Evolutionary conservation across 2,113 vertebrate species (phyloP), one percentile per base, ranked within the genome.

Genomic region (Thalassarche chlororhynchos): DNA sequence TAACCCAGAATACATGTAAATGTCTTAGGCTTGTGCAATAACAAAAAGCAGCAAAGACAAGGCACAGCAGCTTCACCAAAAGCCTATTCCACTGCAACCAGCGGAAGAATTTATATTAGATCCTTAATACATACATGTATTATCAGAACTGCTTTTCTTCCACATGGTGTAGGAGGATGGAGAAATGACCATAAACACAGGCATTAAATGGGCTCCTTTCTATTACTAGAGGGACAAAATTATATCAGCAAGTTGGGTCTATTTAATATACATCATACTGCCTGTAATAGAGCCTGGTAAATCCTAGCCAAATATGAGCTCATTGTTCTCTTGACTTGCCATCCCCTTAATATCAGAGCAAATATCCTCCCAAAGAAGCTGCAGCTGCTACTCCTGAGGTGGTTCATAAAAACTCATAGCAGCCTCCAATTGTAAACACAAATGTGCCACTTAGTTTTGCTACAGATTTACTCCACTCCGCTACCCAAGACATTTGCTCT

Each of bases 191-290:
- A 89, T 86, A 95, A 96, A 96, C 78, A 84, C 76, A 92, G 40
- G 92, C 77, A 93, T 89, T 95, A 95, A 96, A 90, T 40, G 29
- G 61, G 47, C 40, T 93, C n/a, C 72, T 75, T 95, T 92, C 81
- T 91, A n/a, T 87, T 92, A 90, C 60, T 57, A 68, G 72, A 92
- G 88, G 78, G 54, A 93, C 78, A 88, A 95, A 94, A 90, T 78
- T 44, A 38, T 52, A 96, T 46, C 84, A 94, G 93, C 78, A 79
- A 79, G 58, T 60, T 70, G 26, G 23, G 75, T 85, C 84, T 94
- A 77, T 66, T 96, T 83, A 86, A 94, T 89, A 87, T 58, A 91
- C 58, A 94, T 80, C 49, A 83, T 58, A 74, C 11, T 28, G 54
- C 66, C 87, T 44, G 21, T 74, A 96, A 95, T 31, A 93, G 79